Base-by-base conservation (phyloP, 2,797 vertebrate genomes). In the Champsocephalus esox region DNA sequence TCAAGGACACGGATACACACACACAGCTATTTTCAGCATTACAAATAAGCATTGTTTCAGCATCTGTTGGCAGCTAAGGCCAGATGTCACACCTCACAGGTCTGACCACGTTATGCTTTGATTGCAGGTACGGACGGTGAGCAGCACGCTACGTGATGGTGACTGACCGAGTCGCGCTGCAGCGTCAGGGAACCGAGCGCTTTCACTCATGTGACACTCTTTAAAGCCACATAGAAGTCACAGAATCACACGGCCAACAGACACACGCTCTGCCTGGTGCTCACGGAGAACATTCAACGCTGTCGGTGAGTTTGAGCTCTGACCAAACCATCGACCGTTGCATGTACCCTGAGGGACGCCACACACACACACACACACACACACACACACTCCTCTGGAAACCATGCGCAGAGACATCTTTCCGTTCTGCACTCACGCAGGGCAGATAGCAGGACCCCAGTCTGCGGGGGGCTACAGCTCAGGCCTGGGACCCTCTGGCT, bases 241-340 rank as follows among this genome's bases (percentile, higher is more conserved):
- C 49, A 58, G 8, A 21, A 57, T 65, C n/a, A 73, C 41, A 58
- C 48, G 10, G 41, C 45, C 34, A 41, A 17, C 0, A 13, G 34
- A 74, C 16, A 38, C 11, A 69, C 63, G 43, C 13, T 14, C 46
- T 10, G 46, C 73, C 76, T 80, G 96, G 97, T 95, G 94, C 92
- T 93, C 95, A 93, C 94, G 92, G 95, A 80, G 96, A 99, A 99
- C 98, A 99, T 99, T 99, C 98, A 99, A 99, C 98, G 98, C 98
- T 99, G 98, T 99, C 98, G 98, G 98, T 99, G 98, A 99, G 98
- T 99, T 99, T 98, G 94, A 91, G 93, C 94, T 94, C 91, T 93
- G 78, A 95, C 75, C 94, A 89, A 99, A 99, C 98, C 98, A 99
- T 98, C 96, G 96, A 97, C 96, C 98, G 98, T 99, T 99, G 97